A percentile compares a stretch with the other conserved stretches of the same genome.
These are phyloP conservation scores for Amniataba percoides DNA, from an alignment of 2,797 vertebrate genomes.

Conservation along the genomic window DNA sequence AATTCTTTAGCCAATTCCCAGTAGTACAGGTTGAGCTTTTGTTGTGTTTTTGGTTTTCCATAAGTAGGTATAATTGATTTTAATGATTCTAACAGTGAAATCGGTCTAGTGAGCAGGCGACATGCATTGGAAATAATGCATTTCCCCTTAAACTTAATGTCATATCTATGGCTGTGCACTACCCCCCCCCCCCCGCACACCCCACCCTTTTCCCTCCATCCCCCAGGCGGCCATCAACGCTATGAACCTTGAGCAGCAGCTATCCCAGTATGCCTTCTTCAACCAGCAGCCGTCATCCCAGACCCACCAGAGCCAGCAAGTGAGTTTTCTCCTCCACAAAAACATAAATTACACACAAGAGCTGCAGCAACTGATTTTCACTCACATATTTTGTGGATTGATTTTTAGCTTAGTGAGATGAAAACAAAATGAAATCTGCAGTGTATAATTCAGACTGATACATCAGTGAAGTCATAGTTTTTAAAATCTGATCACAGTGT, in stretches of 20 bases:
- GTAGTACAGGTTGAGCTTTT: background rate
- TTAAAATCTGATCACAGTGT: background rate
- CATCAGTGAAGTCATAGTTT: background rate
- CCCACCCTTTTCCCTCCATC: too few relatives aligned
- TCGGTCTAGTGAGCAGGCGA: background rate
- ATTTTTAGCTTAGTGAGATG: background rate
- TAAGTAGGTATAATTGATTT: background rate
- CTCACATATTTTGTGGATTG: background rate
- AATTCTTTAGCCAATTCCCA: background rate
- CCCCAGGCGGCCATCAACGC: slow-evolving; percentile 91
- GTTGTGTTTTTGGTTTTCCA: background rate
- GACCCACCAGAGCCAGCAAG: slow-evolving; percentile 77
- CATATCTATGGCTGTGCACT: slow-evolving; percentile 6
- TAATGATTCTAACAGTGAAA: background rate
- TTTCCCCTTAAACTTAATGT: background rate
- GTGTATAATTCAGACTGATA: background rate
- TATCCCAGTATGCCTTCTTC: slow-evolving; percentile 92
- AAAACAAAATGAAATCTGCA: too few relatives aligned
- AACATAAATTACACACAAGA: background rate
- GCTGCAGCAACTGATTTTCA: background rate
- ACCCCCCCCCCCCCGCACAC: background rate
- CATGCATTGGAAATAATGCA: background rate
- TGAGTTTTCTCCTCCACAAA: slow-evolving; percentile 48
- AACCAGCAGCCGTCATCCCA: slow-evolving; percentile 88
- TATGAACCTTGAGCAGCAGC: slow-evolving; percentile 92